Evolutionary conservation across 2,113 vertebrate species (phyloP), one percentile per base, ranked within the genome.

Genomic region (Rostratula benghalensis): DNA sequence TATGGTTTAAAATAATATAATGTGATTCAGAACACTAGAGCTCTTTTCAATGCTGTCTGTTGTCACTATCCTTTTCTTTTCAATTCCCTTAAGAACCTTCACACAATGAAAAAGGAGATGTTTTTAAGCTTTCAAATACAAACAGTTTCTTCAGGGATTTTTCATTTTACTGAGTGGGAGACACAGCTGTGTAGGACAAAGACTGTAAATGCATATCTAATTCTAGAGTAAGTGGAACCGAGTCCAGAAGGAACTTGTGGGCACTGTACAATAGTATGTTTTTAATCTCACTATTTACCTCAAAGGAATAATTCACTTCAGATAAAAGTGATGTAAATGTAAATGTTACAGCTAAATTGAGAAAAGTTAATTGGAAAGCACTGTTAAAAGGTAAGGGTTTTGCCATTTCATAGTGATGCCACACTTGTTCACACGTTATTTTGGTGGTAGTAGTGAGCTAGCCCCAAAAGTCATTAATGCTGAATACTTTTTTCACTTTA

Each of bases 111-210:
- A 92, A 79, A 89, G 22, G 7, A 89, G 60, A 70, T 15, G 7
- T 45, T 96, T 87, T 93, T 39, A 60, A 75, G 69, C 50, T 65
- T 89, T 83, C 14, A 5, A 91, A 91, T 70, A 48, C 23, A n/a
- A 95, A 92, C 39, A 39, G 30, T 87, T 95, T 83, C 77, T 56
- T 88, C 81, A 67, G 45, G 43, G 50, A 70, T 85, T 88, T 95
- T 63, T 68, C 43, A 60, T 85, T 94, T 94, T 61, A 71, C 35
- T 71, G 28, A 78, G 45, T 39, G 37, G 41, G 70, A 82, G 39
- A 78, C 5, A 18, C 28, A 56, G 30, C 45, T 88, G 21, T 74
- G 80, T 37, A 43, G 53, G 35, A 65, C 15, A 33, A 33, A 37
- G 67, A 45, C 30, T 85, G 41, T 37, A 93, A 83, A 93, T 63